These are phyloP conservation scores for Rhinogobio ventralis DNA, from an alignment of 2,797 vertebrate species.

Conservation along the genomic window DNA sequence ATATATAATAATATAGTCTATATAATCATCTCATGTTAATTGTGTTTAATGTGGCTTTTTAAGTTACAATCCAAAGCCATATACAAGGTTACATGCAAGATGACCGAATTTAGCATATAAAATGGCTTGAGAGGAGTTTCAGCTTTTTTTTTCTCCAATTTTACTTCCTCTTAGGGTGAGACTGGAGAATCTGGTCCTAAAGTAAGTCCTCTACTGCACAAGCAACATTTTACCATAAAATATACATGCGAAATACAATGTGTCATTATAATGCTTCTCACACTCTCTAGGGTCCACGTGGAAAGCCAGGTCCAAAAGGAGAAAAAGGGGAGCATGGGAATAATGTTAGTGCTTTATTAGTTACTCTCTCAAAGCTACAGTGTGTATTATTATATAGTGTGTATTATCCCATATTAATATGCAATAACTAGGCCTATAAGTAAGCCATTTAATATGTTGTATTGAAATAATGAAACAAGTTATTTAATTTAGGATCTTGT, in stretches of 20 bases:
- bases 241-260: not conserved
- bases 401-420: not conserved
- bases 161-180: slow-evolving; percentile 80
- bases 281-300: slow-evolving; percentile 81
- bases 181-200: slow-evolving; percentile 79
- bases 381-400: not conserved
- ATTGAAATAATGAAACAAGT: not conserved
- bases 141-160: not conserved
- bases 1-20: not conserved
- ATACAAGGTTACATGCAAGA: too few species aligned
- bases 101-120: too few species aligned
- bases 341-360: slow-evolving; percentile 75
- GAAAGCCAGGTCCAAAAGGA: slow-evolving; percentile 84
- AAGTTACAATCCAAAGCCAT: not conserved
- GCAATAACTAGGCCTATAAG: not conserved
- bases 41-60: too few species aligned
- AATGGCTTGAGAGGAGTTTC: too few species aligned
- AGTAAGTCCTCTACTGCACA: slow-evolving; percentile 71
- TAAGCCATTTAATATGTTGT: not conserved
- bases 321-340: slow-evolving; percentile 83
- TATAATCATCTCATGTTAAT: not conserved
- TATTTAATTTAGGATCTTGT: not conserved
- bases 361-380: slow-evolving; percentile 8
- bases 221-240: not conserved
- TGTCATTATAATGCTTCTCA: not conserved